A percentile compares a stretch with the other conserved stretches of the same genome.
Evolutionary conservation across 2,888 invertebrate genomes (phyloP).

Genomic region (Desoria tigrina): DNA sequence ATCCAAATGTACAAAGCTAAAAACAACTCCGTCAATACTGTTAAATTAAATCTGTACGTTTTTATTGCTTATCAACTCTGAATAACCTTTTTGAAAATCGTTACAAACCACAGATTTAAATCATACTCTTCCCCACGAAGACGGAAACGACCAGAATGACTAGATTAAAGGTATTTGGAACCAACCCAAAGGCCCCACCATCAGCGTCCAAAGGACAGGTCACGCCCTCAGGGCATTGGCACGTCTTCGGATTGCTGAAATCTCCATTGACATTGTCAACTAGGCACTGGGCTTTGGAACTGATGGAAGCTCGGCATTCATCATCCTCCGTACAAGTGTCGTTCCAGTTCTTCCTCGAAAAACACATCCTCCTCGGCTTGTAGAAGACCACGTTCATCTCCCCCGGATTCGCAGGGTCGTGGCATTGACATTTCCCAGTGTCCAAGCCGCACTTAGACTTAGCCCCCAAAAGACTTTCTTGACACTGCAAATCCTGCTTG

Average conservation of each 20-base stretch:
- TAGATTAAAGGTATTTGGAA: background rate
- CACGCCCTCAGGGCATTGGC: constrained; percentile 40
- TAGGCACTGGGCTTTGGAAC: constrained; percentile 29
- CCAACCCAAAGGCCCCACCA: constrained; percentile 1
- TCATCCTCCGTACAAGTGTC: constrained; percentile 26
- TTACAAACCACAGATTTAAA: too few species aligned
- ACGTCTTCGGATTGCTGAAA: constrained; percentile 1
- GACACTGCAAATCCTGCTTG: constrained; percentile 27
- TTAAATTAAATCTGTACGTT: too few species aligned
- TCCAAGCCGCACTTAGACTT: constrained; percentile 17
- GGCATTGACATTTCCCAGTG: constrained; percentile 25
- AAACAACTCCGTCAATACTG: too few species aligned
- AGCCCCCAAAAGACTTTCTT: constrained; percentile 13
- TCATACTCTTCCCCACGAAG: background rate
- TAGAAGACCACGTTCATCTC: constrained; percentile 20
- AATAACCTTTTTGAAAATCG: too few species aligned
- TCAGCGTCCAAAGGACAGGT: constrained; percentile 20
- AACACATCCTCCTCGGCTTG: constrained; percentile 23
- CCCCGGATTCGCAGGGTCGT: constrained; percentile 11
- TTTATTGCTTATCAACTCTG: too few species aligned
- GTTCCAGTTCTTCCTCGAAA: constrained; percentile 29
- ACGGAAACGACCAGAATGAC: background rate
- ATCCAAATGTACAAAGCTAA: too few species aligned
- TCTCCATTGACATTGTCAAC: background rate
- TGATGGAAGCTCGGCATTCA: constrained; percentile 34